These are phyloP conservation scores for Meandrina meandrites DNA, from an alignment of 92 coral and sea anemone species.

Conservation along the genomic window DNA sequence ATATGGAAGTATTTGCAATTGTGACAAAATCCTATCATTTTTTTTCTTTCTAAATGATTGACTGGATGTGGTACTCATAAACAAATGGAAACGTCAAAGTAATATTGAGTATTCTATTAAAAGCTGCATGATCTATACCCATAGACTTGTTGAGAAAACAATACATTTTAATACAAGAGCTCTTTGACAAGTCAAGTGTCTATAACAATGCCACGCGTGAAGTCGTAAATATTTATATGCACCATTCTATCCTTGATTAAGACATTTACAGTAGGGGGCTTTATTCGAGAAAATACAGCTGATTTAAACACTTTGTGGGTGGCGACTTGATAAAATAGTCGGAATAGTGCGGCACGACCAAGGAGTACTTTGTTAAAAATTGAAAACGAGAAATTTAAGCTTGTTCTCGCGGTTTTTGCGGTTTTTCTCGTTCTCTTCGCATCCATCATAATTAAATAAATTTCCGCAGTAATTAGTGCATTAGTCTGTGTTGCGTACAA, in stretches of 20 bases:
- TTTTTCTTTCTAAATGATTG: background rate
- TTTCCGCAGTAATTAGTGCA: background rate
- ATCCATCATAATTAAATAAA: background rate
- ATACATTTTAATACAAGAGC: constrained; percentile 2
- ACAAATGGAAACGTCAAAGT: background rate
- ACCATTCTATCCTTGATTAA: background rate
- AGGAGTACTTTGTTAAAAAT: background rate
- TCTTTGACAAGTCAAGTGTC: constrained; percentile 4
- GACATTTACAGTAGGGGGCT: constrained; percentile 20
- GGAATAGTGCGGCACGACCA: background rate
- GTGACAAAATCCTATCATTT: background rate
- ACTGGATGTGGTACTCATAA: background rate
- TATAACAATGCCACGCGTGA: constrained; percentile 19
- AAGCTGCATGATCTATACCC: background rate
- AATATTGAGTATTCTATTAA: background rate
- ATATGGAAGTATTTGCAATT: background rate
- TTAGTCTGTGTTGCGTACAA: background rate
- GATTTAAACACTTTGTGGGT: constrained; percentile 3
- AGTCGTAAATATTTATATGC: constrained; percentile 40
- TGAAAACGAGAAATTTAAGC: background rate
- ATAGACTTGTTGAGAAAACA: background rate
- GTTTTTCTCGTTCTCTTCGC: background rate
- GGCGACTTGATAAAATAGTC: background rate
- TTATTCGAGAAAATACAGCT: background rate
- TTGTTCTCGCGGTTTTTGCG: background rate